phyloP scores from a whole-genome alignment of 2,888 invertebrate species.

The Leucozona laternaria region DNA sequence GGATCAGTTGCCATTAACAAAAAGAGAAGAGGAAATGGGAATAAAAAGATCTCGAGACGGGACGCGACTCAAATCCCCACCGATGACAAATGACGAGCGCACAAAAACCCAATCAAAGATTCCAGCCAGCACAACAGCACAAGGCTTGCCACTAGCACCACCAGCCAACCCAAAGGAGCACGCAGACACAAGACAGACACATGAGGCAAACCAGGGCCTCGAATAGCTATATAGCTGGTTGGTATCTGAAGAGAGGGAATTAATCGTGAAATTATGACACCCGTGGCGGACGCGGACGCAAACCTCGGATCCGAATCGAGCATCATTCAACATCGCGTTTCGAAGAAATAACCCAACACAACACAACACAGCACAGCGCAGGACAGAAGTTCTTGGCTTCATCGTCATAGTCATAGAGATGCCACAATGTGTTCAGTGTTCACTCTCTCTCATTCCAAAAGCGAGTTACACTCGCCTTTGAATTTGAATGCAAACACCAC shows the following conservation, averaged over 20 bases:
- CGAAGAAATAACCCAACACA: constrained; percentile 40
- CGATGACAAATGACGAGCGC: constrained; percentile 76
- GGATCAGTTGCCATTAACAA: constrained; percentile 76
- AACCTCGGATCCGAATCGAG: constrained; percentile 56
- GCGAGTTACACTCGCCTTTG: constrained; percentile 68
- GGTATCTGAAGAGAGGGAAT: constrained; percentile 66
- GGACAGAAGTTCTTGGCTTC: constrained; percentile 48
- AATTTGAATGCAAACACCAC: constrained; percentile 48
- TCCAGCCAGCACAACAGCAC: constrained; percentile 51
- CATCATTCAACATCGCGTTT: constrained; percentile 68
- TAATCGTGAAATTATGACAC: constrained; percentile 76
- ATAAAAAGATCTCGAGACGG: constrained; percentile 66
- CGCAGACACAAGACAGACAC: constrained; percentile 74
- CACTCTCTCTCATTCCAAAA: constrained; percentile 11
- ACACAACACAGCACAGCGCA: neutral
- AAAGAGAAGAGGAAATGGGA: constrained; percentile 73
- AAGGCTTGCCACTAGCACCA: constrained; percentile 53
- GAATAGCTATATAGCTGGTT: neutral
- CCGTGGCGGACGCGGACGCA: constrained; percentile 66
- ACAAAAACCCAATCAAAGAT: constrained; percentile 76
- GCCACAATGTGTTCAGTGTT: constrained; percentile 4
- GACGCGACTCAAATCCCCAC: constrained; percentile 72
- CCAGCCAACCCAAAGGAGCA: constrained; percentile 46
- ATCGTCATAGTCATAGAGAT: constrained; percentile 32
- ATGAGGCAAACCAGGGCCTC: constrained; percentile 60